Base-by-base conservation (phyloP, 2,888 invertebrate genomes). In the Neoascia interrupta region DNA sequence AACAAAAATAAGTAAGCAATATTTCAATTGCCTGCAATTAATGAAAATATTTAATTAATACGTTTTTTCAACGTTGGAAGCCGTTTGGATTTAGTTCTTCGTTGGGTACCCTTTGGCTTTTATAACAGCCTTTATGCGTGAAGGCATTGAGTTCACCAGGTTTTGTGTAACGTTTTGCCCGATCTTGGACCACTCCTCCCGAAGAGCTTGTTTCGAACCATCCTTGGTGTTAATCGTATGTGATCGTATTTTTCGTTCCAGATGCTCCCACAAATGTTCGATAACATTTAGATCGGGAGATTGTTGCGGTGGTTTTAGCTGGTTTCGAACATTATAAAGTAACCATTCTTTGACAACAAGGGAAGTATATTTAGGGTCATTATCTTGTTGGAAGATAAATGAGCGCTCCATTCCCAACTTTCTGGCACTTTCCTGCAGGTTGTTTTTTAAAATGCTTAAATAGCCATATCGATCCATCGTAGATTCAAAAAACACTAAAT, bases 81-180 rank as follows among this genome's bases (percentile, higher is more conserved):
- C n/a, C n/a, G n/a, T n/a, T n/a, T 36, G 36, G 13, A 13, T 47
- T 47, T 28, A 47, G 31, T 47, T 28, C 16, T 47, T 47, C 16
- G 47, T 28, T 13, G 39, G 5, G n/a, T 39, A 39, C 18, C 34
- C 34, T 11, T 34, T 51, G 18, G 21, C 18, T 19, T 31, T 51
- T 18, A 18, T 18, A 36, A 34, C 11, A 11, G 34, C 51, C n/a
- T 51, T 51, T 16, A 51, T 36, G 16, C 51, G 8, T 11, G 51
- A 31, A 51, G 34, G 34, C 34, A 51, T 51, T n/a, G 51, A 51
- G 18, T 11, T 51, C 1, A 51, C 51, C 10, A 51, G 11, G 19
- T 36, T 34, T 36, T 34, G 51, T 16, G 34, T 51, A 19, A 18
- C 11, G 18, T 11, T 34, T 19, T 15, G 34, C n/a, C 18, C n/a